Evolutionary conservation across 2,888 invertebrate genomes (phyloP).

Genomic region (Drosophila borborema): DNA sequence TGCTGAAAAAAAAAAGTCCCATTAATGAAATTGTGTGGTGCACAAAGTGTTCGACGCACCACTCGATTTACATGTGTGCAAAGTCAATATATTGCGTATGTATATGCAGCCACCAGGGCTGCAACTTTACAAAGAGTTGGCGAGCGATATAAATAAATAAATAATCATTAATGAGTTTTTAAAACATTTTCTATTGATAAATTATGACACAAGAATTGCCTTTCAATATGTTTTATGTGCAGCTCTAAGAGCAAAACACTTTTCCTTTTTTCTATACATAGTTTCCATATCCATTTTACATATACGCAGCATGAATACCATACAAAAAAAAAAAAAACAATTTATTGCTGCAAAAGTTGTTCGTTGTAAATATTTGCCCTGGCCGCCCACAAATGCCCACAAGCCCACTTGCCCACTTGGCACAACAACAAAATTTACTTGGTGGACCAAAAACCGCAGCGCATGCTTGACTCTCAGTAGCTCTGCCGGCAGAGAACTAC

Average conservation of each 20-base stretch:
- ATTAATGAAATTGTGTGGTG: constrained; percentile 71
- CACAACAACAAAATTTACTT: constrained; percentile 15
- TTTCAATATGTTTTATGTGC: constrained; percentile 7
- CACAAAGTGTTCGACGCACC: constrained; percentile 43
- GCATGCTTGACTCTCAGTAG: constrained; percentile 64
- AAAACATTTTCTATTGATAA: background rate
- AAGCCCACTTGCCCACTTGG: constrained; percentile 10
- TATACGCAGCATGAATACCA: constrained; percentile 21
- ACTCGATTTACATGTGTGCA: constrained; percentile 50
- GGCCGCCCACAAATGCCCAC: constrained; percentile 24
- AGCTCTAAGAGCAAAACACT: constrained; percentile 2
- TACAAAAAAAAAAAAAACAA: constrained; percentile 53
- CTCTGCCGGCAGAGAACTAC: constrained; percentile 44
- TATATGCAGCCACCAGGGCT: constrained; percentile 12
- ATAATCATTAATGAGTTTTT: constrained; percentile 6
- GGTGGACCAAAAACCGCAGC: constrained; percentile 55
- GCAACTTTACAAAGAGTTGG: background rate
- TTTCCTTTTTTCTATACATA: background rate
- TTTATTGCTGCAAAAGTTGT: constrained; percentile 61
- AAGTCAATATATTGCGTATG: background rate
- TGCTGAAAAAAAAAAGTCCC: constrained; percentile 42
- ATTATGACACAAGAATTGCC: background rate
- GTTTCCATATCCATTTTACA: constrained; percentile 23
- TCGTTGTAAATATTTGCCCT: constrained; percentile 69
- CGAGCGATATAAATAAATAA: background rate